These are phyloP conservation scores for Volucella bombylans DNA, from an alignment of 2,888 invertebrate genomes.

Conservation along the genomic window DNA sequence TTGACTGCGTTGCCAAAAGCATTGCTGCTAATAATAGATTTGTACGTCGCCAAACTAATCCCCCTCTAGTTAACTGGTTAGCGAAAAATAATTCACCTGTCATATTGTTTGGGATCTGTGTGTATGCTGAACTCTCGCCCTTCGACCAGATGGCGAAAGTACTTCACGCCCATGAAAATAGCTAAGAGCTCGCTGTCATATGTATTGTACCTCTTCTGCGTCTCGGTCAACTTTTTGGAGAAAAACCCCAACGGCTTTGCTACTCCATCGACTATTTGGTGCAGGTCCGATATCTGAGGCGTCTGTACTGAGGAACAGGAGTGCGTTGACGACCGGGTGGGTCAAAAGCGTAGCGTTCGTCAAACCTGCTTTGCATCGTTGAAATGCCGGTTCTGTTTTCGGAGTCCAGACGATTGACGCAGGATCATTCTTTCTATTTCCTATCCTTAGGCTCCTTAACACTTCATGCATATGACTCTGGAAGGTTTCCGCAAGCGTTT, in stretches of 20 bases:
- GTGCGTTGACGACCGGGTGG: slow-evolving; percentile 10
- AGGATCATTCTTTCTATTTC: slow-evolving; percentile 63
- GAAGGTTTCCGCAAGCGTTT: slow-evolving; percentile 9
- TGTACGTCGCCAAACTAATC: no score
- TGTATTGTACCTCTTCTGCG: slow-evolving; percentile 76
- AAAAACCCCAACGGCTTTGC: slow-evolving; percentile 74
- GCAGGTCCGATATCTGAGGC: slow-evolving; percentile 48
- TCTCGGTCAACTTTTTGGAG: slow-evolving; percentile 77
- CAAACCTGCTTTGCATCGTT: slow-evolving; percentile 49
- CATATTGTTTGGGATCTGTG: no score
- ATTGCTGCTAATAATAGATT: no score
- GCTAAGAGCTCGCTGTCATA: no score
- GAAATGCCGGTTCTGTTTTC: slow-evolving; percentile 35
- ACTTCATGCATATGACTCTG: slow-evolving; percentile 9
- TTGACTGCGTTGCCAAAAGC: no score
- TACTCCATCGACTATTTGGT: slow-evolving; percentile 46
- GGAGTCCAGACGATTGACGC: slow-evolving; percentile 8
- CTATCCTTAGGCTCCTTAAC: background rate
- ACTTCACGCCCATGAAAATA: no score
- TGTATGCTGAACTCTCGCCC: no score
- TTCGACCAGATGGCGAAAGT: no score
- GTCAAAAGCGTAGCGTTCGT: slow-evolving; percentile 34
- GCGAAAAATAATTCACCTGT: no score
- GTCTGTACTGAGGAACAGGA: slow-evolving; percentile 39
- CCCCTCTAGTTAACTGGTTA: no score